phyloP scores from a whole-genome alignment of 2,113 vertebrate species.

The Prinia subflava region DNA sequence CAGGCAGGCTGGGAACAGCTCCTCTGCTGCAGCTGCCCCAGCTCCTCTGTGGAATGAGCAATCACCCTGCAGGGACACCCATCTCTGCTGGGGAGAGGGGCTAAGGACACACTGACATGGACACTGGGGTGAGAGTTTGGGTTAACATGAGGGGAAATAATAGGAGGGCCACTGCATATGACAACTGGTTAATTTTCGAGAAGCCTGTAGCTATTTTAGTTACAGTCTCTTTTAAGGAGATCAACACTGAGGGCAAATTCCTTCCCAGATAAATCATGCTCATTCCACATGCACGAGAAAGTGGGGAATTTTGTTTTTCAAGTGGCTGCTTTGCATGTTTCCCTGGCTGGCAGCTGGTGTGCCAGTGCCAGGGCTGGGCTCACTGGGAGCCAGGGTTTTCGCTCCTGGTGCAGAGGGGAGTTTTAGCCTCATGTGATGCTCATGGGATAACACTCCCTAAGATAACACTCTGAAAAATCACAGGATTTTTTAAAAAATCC shows the following conservation, averaged over 20 bases:
- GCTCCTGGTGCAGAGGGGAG: not conserved
- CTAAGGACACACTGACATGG: fast-evolving
- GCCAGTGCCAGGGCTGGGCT: not conserved
- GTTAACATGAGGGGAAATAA: not conserved
- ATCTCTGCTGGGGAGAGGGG: not conserved
- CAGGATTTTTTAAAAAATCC: not conserved
- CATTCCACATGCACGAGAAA: conserved; percentile 48
- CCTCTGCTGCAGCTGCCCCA: not conserved
- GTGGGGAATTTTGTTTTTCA: conserved; percentile 56
- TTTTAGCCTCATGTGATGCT: not conserved
- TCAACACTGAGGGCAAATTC: conserved; percentile 56
- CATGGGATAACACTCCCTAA: not conserved
- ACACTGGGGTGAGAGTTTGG: not conserved
- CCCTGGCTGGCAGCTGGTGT: not conserved
- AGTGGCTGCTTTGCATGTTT: conserved; percentile 55
- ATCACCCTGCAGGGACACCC: not conserved
- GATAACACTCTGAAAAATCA: not conserved
- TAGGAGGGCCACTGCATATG: not conserved
- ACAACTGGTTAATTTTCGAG: conserved; percentile 5
- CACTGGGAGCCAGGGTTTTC: fast-evolving
- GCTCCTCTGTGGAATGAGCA: not conserved
- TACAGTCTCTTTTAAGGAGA: conserved; percentile 47
- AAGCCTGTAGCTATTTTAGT: conserved; percentile 31
- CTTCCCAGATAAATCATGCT: conserved; percentile 62
- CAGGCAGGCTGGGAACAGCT: not conserved